phyloP scores from a whole-genome alignment of 2,797 vertebrate genomes.

The Tachyglossus aculeatus region DNA sequence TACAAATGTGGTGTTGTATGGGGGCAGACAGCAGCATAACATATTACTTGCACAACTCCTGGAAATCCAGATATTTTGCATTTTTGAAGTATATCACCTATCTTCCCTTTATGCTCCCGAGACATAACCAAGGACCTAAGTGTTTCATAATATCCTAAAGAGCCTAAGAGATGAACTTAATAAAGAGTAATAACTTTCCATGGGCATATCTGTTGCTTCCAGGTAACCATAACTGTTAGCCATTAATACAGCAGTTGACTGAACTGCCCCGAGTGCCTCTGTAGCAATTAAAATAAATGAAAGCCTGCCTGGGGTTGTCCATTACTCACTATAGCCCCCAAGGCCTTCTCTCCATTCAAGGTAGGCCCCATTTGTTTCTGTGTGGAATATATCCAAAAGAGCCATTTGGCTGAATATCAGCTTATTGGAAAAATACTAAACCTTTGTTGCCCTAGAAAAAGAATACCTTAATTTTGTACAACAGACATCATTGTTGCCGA shows the following conservation, averaged over 20 bases:
- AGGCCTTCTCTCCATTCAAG: background rate
- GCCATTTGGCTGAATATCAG: background rate
- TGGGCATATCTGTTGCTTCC: conserved; percentile 25
- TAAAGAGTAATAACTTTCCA: conserved; percentile 42
- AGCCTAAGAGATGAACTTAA: conserved; percentile 36
- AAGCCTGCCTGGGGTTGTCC: background rate
- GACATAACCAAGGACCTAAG: conserved; percentile 38
- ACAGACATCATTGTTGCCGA: too few relatives aligned
- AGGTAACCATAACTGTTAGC: conserved; percentile 19
- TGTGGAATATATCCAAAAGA: background rate
- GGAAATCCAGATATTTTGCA: conserved; percentile 44
- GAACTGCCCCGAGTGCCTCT: conserved; percentile 16
- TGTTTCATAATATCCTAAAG: conserved; percentile 34
- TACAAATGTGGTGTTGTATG: conserved; percentile 51
- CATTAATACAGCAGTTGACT: conserved; percentile 31
- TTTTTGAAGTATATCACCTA: conserved; percentile 43
- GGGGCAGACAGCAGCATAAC: conserved; percentile 36
- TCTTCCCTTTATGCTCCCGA: background rate
- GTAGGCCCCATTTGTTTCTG: background rate
- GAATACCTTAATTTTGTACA: too few relatives aligned
- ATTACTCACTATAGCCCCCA: background rate
- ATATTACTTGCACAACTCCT: conserved; percentile 36
- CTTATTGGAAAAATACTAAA: background rate
- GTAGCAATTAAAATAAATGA: conserved; percentile 50
- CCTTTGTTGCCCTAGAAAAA: background rate